Evolutionary conservation across 2,113 vertebrate genomes (phyloP).

Genomic region (Gulo gulo): DNA sequence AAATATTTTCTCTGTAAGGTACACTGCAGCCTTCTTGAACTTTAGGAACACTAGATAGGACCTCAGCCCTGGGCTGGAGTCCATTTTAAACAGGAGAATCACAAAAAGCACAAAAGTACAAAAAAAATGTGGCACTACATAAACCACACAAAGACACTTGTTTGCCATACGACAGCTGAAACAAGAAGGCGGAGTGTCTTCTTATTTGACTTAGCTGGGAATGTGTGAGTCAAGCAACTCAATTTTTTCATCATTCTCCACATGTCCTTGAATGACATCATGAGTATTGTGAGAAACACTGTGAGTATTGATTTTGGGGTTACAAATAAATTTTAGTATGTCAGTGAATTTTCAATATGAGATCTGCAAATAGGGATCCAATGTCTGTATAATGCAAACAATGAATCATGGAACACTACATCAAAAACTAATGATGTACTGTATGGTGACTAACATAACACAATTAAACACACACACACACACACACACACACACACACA

Average conservation of each 20-base stretch:
- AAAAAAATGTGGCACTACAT: background rate
- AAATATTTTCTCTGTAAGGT: background rate
- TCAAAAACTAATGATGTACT: no score
- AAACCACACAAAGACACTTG: background rate
- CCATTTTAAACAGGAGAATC: conserved; percentile 16
- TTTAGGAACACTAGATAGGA: background rate
- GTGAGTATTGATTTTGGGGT: background rate
- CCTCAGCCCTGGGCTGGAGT: background rate
- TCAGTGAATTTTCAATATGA: background rate
- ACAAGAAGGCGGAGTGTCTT: background rate
- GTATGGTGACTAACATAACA: no score
- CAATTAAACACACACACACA: background rate
- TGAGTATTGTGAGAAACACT: background rate
- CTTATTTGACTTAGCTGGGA: background rate
- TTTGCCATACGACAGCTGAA: background rate
- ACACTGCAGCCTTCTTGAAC: background rate
- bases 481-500: background rate
- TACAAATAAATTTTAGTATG: background rate
- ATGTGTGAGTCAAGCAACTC: background rate
- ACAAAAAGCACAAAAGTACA: background rate
- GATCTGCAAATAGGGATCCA: background rate
- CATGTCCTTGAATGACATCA: background rate
- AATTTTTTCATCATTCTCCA: background rate
- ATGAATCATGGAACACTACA: no score
- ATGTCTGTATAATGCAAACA: no score